A percentile compares a stretch with the other conserved stretches of the same genome.
phyloP scores from a whole-genome alignment of 2,888 invertebrate genomes.

The Sturmia bella region DNA sequence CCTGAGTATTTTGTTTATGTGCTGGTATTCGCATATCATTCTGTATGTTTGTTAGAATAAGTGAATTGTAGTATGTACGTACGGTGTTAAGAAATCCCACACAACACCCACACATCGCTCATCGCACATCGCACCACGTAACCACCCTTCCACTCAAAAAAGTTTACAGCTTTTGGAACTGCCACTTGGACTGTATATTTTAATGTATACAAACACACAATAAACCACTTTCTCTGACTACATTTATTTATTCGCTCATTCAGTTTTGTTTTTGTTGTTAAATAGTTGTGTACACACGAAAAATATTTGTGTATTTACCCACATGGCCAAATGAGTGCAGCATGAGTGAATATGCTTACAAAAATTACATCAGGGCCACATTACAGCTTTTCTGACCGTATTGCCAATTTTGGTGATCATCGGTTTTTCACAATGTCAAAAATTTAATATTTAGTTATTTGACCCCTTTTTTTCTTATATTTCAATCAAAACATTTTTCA shows the following conservation, averaged over 20 bases:
- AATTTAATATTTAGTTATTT: too few relatives aligned
- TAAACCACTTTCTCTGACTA: conserved; percentile 45
- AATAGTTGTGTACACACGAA: conserved; percentile 45
- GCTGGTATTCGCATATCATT: background rate
- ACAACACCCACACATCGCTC: conserved; percentile 60
- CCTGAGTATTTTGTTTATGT: conserved; percentile 12
- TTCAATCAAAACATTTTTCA: too few relatives aligned
- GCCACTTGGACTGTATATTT: conserved; percentile 41
- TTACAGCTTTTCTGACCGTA: too few relatives aligned
- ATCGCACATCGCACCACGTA: conserved; percentile 6
- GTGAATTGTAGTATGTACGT: conserved; percentile 45
- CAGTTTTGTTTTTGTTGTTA: conserved; percentile 46
- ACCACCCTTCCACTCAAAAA: conserved; percentile 42
- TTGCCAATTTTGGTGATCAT: too few relatives aligned
- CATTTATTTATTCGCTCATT: conserved; percentile 34
- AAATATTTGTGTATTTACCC: background rate
- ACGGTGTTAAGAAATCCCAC: conserved; percentile 55
- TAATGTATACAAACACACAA: conserved; percentile 14
- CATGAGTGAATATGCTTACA: too few relatives aligned
- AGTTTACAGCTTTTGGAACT: conserved; percentile 28
- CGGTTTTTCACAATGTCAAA: too few relatives aligned
- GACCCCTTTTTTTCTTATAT: too few relatives aligned
- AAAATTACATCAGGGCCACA: too few relatives aligned
- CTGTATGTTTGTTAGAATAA: conserved; percentile 12
- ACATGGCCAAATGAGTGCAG: too few relatives aligned